Conservation (phyloP, 2,797 vertebrate genomes). For the Hozukius guyotensis region DNA sequence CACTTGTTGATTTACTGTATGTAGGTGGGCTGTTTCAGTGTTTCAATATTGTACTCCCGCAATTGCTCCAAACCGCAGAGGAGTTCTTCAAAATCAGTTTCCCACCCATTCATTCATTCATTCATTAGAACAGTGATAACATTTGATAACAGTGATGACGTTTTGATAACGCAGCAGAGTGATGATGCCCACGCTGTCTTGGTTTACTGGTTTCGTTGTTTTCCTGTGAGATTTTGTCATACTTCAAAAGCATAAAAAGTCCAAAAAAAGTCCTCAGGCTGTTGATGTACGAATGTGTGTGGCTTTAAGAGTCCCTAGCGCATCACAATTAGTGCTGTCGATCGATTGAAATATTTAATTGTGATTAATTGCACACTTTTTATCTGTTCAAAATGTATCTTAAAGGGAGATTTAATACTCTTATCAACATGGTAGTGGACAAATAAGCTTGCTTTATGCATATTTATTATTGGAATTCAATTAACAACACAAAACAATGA, state of each 20-base stretch:
- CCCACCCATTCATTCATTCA: slow-evolving; percentile 4
- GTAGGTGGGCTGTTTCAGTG: background rate
- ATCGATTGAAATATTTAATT: no score
- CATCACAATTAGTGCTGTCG: background rate
- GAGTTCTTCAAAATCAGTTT: slow-evolving; percentile 12
- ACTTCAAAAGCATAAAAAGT: background rate
- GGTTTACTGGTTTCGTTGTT: background rate
- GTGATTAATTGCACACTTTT: no score
- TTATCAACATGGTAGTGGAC: no score
- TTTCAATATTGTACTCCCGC: background rate
- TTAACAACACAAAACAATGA: no score
- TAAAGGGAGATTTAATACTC: no score
- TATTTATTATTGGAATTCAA: no score
- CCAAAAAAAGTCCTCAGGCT: background rate
- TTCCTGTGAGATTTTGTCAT: background rate
- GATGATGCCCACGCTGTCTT: background rate
- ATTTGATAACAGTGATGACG: slow-evolving; percentile 3
- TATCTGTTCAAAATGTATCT: no score
- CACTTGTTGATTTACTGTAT: background rate
- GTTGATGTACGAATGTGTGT: background rate
- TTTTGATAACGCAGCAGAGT: background rate
- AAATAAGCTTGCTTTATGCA: no score
- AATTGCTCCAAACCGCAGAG: background rate
- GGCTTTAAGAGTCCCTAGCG: background rate
- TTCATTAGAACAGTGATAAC: slow-evolving; percentile 18